Conservation (phyloP, 2,888 invertebrate genomes). For the Hydropsyche betteni region DNA sequence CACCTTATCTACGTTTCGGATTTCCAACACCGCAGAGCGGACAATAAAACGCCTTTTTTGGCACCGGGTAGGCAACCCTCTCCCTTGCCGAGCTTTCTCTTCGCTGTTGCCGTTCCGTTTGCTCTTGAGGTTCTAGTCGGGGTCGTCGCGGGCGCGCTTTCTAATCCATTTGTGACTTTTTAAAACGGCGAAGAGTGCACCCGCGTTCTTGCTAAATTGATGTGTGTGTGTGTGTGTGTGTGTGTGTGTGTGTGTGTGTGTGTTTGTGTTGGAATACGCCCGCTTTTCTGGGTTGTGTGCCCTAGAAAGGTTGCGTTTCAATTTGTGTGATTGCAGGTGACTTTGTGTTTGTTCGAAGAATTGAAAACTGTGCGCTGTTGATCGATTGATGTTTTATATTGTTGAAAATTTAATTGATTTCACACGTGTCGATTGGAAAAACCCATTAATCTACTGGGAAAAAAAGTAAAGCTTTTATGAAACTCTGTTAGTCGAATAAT, state of each 20-base stretch:
- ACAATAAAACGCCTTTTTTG: background rate
- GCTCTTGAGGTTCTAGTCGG: too few relatives aligned
- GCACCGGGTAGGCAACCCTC: background rate
- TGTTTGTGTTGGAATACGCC: background rate
- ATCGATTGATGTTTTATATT: too few relatives aligned
- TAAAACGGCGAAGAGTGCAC: conserved; percentile 6
- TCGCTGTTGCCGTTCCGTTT: background rate
- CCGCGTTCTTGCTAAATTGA: background rate
- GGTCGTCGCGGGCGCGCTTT: background rate
- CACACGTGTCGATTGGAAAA: too few relatives aligned
- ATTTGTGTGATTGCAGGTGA: too few relatives aligned
- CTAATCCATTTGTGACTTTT: conserved; percentile 24
- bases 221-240: background rate
- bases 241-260: background rate
- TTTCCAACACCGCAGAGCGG: conserved; percentile 30
- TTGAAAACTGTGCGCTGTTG: too few relatives aligned
- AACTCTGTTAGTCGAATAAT: too few relatives aligned
- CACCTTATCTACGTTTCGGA: conserved; percentile 36
- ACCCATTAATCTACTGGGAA: too few relatives aligned
- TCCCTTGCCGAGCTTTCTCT: background rate
- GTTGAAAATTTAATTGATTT: too few relatives aligned
- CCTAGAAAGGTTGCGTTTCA: too few relatives aligned
- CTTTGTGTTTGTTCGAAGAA: too few relatives aligned
- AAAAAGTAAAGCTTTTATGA: too few relatives aligned
- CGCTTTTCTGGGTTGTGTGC: too few relatives aligned